Evolutionary conservation across 2,797 vertebrate species (phyloP), one percentile per base, ranked within the genome.

Genomic region (Silurus lanzhouensis): DNA sequence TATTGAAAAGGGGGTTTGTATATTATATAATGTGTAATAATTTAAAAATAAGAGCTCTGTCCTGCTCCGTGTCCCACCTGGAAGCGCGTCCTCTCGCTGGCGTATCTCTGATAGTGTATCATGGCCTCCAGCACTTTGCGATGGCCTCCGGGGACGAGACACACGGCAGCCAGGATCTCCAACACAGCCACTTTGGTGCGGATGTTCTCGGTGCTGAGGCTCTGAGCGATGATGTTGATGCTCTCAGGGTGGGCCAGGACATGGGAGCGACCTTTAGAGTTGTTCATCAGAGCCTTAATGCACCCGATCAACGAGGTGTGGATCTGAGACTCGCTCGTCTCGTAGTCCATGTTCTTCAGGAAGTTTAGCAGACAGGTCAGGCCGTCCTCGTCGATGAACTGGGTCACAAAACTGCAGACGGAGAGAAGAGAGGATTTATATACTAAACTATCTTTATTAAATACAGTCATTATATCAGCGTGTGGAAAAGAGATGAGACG

Each of bases 231-330:
- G 88, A 98, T 97, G 77, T 99, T 98, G 89, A 99, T 99, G 93
- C 98, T 99, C 95, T 99, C 97, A 0, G 96, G 92, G 92, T 99
- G 98, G 44, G 98, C 95, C 89, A 99, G 95, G 84, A 99, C 98
- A 0, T 99, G 97, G 85, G 98, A 97, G 61, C 98, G 95, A 83
- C 98, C 98, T 93, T 98, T 97, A 87, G 98, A 98, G 95, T 99
- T 99, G 94, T 99, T 99, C 98, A 99, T 99, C 92, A 99, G 95
- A 14, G 98, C 98, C 92, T 99, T 99, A 93, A 99, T 97, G 93
- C 98, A 99, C 76, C 98, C 98, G 46, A 99, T 99, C 87, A 99
- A 96, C 12, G 98, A 99, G 89, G 98, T 99, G 95, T 99, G 98
- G 95, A 99, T 98, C 92, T 97, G 97, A 9, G 98, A 99, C 92